phyloP scores from a whole-genome alignment of 2,113 vertebrate species.

The Chamaea fasciata region DNA sequence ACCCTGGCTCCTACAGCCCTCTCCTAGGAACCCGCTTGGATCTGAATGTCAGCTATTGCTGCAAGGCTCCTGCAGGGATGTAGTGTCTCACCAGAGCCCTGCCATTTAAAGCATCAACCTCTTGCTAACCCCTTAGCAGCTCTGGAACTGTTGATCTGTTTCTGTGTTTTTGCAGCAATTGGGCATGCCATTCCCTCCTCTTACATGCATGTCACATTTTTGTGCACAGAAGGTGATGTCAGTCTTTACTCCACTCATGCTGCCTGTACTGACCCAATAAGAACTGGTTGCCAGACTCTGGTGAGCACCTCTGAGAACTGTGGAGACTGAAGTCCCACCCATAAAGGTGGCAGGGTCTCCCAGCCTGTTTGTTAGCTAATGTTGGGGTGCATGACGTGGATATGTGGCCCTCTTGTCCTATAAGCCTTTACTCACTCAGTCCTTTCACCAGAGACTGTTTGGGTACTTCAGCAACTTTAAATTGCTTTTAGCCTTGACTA shows the following conservation, averaged over 20 bases:
- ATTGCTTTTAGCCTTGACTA: neutral
- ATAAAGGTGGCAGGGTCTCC: neutral
- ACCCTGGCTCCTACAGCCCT: neutral
- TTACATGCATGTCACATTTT: accelerated
- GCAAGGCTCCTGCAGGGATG: slow-evolving; percentile 4
- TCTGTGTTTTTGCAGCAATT: neutral
- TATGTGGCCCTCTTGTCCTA: accelerated
- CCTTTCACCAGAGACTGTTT: neutral
- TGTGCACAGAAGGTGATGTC: neutral
- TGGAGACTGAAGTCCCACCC: neutral
- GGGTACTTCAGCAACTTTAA: neutral
- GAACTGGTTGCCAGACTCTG: neutral
- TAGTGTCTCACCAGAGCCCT: neutral
- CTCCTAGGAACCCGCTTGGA: neutral
- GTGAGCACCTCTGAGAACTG: neutral
- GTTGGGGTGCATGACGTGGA: accelerated
- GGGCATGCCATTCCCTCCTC: neutral
- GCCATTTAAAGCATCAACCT: slow-evolving; percentile 17
- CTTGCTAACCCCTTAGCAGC: neutral
- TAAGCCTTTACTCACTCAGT: neutral
- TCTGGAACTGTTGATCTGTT: neutral
- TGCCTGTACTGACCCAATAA: neutral
- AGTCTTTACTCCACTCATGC: neutral
- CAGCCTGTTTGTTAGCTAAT: neutral
- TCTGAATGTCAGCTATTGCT: slow-evolving; percentile 43